Conservation (phyloP, 2,797 vertebrate species). For the Tympanoctomys barrerae region DNA sequence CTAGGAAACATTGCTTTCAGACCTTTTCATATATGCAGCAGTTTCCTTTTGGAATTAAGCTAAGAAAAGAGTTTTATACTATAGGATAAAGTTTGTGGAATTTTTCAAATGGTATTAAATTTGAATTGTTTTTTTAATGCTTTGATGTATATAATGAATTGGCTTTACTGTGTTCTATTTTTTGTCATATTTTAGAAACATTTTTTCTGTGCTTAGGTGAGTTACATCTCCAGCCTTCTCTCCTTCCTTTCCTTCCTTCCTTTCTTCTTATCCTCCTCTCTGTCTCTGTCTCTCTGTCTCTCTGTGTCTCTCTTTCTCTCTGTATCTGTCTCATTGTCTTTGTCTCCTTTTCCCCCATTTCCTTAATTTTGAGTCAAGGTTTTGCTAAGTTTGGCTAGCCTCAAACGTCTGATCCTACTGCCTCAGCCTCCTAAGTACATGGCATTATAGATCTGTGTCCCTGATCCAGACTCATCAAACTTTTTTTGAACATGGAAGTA, state of each 20-base stretch:
- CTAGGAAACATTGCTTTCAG: slow-evolving; percentile 30
- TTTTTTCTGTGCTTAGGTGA: background rate
- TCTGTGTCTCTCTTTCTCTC: background rate
- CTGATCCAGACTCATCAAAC: background rate
- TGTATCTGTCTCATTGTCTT: background rate
- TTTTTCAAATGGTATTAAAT: slow-evolving; percentile 16
- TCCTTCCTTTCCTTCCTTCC: background rate
- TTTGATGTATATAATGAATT: background rate
- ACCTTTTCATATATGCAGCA: background rate
- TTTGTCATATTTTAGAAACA: background rate
- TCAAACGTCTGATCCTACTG: background rate
- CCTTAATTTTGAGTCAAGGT: background rate
- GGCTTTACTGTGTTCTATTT: background rate
- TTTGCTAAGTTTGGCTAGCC: background rate
- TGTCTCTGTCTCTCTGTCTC: background rate
- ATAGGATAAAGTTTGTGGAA: slow-evolving; percentile 4
- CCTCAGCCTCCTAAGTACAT: background rate
- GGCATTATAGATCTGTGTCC: background rate
- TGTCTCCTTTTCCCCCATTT: background rate
- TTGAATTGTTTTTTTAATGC: slow-evolving; percentile 42
- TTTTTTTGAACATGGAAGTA: background rate
- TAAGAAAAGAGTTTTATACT: background rate
- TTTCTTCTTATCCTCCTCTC: background rate
- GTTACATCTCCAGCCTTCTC: background rate
- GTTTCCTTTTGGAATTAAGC: slow-evolving; percentile 29